These are phyloP conservation scores for Tromatobia lineatoria DNA, from an alignment of 2,888 invertebrate genomes.

Conservation along the genomic window DNA sequence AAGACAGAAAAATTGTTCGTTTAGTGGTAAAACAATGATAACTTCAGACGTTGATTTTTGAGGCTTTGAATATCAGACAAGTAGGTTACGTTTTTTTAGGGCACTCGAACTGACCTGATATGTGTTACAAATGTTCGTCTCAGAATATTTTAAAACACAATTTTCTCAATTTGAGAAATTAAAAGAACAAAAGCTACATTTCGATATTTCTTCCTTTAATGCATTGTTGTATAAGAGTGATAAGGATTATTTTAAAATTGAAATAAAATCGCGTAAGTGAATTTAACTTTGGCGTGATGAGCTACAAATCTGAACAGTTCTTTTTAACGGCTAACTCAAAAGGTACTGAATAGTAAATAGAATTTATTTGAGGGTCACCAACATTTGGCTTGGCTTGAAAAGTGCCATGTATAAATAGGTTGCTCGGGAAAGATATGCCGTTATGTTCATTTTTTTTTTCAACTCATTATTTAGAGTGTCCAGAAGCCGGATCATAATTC, in stretches of 20 bases:
- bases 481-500: slow-evolving; percentile 50
- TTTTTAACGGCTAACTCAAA: background rate
- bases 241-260: too few relatives aligned
- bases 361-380: background rate
- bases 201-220: too few relatives aligned
- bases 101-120: background rate
- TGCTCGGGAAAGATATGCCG: slow-evolving; percentile 2
- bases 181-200: too few relatives aligned
- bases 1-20: too few relatives aligned
- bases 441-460: slow-evolving; percentile 42
- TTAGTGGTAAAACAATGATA: too few relatives aligned
- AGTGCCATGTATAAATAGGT: background rate
- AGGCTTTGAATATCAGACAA: too few relatives aligned
- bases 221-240: too few relatives aligned
- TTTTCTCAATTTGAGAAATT: too few relatives aligned
- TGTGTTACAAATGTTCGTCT: too few relatives aligned
- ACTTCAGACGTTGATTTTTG: too few relatives aligned
- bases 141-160: too few relatives aligned
- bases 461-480: slow-evolving; percentile 34
- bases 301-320: background rate
- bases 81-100: background rate
- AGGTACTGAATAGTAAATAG: background rate
- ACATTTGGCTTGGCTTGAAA: background rate
- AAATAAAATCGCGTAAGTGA: background rate
- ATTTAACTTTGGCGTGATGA: background rate